A percentile compares a stretch with the other conserved stretches of the same genome.
These are phyloP conservation scores for Morpho deidamia DNA, from an alignment of 2,888 invertebrate species.

Conservation along the genomic window DNA sequence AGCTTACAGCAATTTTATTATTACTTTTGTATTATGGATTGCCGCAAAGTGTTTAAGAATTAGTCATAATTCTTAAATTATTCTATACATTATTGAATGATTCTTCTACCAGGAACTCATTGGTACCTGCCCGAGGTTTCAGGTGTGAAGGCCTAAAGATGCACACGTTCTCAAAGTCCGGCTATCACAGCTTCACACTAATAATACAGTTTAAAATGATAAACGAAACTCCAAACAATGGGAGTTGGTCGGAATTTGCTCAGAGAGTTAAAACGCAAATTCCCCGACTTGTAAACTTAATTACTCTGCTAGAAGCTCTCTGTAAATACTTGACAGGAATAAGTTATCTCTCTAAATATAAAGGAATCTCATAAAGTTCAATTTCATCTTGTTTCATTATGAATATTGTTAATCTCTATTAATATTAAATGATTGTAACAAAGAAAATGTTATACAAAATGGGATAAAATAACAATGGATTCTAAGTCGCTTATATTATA, in stretches of 20 bases:
- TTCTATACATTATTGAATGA: no score
- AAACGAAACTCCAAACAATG: constrained; percentile 22
- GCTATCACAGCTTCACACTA: not conserved
- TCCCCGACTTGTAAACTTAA: constrained; percentile 23
- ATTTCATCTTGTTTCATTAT: constrained; percentile 4
- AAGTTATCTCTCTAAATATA: constrained; percentile 12
- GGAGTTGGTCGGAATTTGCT: constrained; percentile 21
- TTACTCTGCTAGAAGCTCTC: constrained; percentile 20
- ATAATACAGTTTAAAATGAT: constrained; percentile 20
- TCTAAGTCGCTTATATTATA: no score
- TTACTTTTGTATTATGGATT: no score
- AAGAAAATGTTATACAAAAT: not conserved
- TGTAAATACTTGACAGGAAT: constrained; percentile 18
- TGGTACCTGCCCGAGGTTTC: no score
- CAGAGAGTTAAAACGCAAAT: constrained; percentile 23
- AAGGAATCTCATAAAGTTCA: constrained; percentile 8
- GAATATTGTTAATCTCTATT: not conserved
- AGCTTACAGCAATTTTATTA: no score
- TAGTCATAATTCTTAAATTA: no score
- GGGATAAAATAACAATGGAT: no score
- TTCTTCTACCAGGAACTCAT: no score
- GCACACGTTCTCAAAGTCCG: no score
- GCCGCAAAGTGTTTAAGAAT: no score
- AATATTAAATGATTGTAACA: not conserved
- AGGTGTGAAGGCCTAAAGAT: no score